phyloP scores from a whole-genome alignment of 2,888 invertebrate genomes.

The Andrena marginata region DNA sequence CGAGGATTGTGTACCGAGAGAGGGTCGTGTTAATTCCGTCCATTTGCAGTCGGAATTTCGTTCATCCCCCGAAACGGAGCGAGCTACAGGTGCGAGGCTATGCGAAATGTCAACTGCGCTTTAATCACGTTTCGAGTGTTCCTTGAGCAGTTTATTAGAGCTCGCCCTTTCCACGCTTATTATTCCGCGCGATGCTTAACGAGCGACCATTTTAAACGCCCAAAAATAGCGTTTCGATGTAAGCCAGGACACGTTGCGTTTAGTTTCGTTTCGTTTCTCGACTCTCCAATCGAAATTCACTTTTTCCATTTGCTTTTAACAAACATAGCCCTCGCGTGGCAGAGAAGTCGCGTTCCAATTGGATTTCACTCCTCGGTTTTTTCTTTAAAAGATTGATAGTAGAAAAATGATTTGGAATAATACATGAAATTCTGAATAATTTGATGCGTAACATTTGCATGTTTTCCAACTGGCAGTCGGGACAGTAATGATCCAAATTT shows the following conservation, averaged over 20 bases:
- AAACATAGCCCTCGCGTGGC: too few species aligned
- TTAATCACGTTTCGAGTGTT: constrained; percentile 58
- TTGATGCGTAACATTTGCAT: constrained; percentile 3
- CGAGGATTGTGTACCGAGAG: constrained; percentile 27
- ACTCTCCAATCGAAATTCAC: background rate
- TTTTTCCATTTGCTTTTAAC: background rate
- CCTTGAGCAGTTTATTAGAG: constrained; percentile 44
- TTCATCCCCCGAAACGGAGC: background rate
- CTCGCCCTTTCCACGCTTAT: constrained; percentile 38
- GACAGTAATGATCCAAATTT: constrained; percentile 37
- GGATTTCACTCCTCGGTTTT: too few species aligned
- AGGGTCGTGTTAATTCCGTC: constrained; percentile 50
- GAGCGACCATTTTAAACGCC: constrained; percentile 20
- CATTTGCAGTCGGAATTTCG: constrained; percentile 41
- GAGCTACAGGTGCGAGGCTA: constrained; percentile 49
- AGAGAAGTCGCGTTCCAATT: too few species aligned
- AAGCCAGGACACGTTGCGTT: background rate
- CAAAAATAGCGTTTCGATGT: background rate
- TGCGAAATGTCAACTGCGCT: constrained; percentile 54
- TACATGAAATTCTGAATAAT: constrained; percentile 10
- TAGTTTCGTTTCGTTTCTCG: background rate
- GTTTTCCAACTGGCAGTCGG: constrained; percentile 6
- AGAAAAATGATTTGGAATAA: too few species aligned
- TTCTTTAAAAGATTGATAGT: too few species aligned
- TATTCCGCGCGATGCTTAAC: constrained; percentile 38